Percentiles rank a stretch among this genome's conserved stretches.
phyloP scores from a whole-genome alignment of 2,113 vertebrate genomes.

The Rynchops niger region DNA sequence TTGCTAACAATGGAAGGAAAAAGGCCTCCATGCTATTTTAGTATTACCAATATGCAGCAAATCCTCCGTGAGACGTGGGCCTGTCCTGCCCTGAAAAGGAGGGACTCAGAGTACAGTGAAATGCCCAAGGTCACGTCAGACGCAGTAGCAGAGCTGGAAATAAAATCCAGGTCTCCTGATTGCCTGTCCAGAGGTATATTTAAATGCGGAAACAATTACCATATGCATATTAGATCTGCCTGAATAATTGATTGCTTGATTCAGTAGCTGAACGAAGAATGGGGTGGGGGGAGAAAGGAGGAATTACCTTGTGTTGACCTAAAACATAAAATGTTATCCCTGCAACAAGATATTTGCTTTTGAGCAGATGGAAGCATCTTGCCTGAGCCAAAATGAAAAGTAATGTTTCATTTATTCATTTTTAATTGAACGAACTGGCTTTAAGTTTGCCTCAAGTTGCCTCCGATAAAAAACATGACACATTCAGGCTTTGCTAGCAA shows the following conservation, averaged over 20 bases:
- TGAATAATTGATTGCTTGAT: constrained; percentile 52
- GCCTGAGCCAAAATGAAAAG: background rate
- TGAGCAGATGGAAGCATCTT: background rate
- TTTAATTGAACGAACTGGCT: background rate
- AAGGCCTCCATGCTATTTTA: background rate
- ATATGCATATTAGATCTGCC: constrained; percentile 16
- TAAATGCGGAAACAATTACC: constrained; percentile 54
- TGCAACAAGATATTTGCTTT: background rate
- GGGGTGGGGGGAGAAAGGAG: background rate
- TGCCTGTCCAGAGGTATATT: constrained; percentile 31
- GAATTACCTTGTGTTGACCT: constrained; percentile 4
- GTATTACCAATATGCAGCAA: background rate
- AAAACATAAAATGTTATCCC: background rate
- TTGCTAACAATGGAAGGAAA: background rate
- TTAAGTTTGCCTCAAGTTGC: background rate
- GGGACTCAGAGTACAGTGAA: background rate
- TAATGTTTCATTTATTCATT: background rate
- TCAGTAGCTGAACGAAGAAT: background rate
- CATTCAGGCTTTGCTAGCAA: background rate
- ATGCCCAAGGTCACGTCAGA: constrained; percentile 11
- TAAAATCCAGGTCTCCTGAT: constrained; percentile 42
- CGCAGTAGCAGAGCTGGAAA: background rate
- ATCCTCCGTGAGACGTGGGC: background rate
- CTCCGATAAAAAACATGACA: background rate
- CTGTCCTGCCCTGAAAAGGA: background rate